These are phyloP conservation scores for Tridacna crocea DNA, from an alignment of 2,888 invertebrate species.

Conservation along the genomic window DNA sequence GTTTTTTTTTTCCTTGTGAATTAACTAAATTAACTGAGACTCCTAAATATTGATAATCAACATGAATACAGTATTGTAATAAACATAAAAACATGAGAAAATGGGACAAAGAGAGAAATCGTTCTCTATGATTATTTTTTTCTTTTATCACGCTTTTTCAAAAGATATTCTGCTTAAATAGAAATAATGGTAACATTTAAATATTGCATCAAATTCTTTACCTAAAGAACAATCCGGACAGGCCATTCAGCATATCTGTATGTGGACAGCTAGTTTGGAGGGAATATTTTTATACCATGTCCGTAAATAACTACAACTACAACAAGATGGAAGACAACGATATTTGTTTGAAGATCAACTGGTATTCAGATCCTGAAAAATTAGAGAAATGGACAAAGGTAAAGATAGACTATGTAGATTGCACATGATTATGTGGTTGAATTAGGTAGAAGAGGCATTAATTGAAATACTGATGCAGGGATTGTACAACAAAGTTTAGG, in stretches of 20 bases:
- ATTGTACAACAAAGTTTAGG: too few species aligned
- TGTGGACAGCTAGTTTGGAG: conserved; percentile 90
- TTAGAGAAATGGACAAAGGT: conserved; percentile 87
- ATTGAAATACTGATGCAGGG: too few species aligned
- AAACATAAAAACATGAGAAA: background rate
- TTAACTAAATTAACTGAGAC: too few species aligned
- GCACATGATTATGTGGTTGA: too few species aligned
- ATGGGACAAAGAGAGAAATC: background rate
- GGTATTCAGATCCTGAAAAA: conserved; percentile 85
- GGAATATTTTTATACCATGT: conserved; percentile 92
- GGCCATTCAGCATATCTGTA: conserved; percentile 55
- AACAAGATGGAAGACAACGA: conserved; percentile 89
- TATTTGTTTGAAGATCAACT: conserved; percentile 90
- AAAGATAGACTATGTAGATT: background rate
- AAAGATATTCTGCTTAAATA: too few species aligned
- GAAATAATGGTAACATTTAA: too few species aligned
- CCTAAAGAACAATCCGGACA: conserved; percentile 8
- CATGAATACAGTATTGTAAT: too few species aligned
- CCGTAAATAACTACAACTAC: conserved; percentile 89
- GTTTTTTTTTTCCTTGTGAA: too few species aligned
- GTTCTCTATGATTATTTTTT: background rate
- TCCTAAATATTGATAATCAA: too few species aligned
- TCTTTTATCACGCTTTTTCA: too few species aligned
- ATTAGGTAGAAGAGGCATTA: too few species aligned
- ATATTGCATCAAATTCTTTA: too few species aligned